Base-by-base conservation (phyloP, 2,888 invertebrate genomes). In the Carterocephalus palaemon region DNA sequence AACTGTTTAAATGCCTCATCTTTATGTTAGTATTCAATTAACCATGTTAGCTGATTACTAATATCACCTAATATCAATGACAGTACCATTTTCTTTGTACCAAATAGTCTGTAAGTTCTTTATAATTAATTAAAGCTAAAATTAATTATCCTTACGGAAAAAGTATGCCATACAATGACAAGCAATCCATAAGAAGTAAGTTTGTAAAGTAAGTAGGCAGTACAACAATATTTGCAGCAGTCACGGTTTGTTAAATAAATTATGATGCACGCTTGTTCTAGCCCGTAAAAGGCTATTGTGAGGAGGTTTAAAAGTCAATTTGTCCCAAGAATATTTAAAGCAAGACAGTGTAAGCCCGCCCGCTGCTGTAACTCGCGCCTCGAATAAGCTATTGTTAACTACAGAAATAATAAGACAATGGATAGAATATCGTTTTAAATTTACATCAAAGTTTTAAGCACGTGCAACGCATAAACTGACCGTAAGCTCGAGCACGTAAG, bases 321-420 rank as follows among this genome's bases (percentile, higher is more conserved):
- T 81, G 71, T 77, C 64, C 60, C 56, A 52, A 60, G 75, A 75
- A 79, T 78, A 78, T 72, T 70, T 68, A 74, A 76, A 64, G 59
- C 60, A 50, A 52, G 52, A 45, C 46, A 51, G 39, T 39, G 33
- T 43, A 51, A 54, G 47, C 56, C 46, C 37, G 47, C 54, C 50
- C 62, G 64, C 63, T 57, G 41, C 47, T 53, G 51, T 60, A 57
- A 34, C 41, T 58, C 61, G 67, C 68, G 68, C 59, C 56, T 67
- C 65, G 72, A 74, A 80, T 80, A 57, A 57, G 50, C 64, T 67
- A 77, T 78, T 76, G 75, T 68, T 59, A 67, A 52, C 37, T 48
- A 47, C 54, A 52, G 53, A 54, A 48, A 57, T 53, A 45, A 52
- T 54, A 55, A 58, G 54, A 53, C 56, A 47, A 48, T 53, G 47